phyloP scores from a whole-genome alignment of 2,888 invertebrate species.

The Altica lythri region DNA sequence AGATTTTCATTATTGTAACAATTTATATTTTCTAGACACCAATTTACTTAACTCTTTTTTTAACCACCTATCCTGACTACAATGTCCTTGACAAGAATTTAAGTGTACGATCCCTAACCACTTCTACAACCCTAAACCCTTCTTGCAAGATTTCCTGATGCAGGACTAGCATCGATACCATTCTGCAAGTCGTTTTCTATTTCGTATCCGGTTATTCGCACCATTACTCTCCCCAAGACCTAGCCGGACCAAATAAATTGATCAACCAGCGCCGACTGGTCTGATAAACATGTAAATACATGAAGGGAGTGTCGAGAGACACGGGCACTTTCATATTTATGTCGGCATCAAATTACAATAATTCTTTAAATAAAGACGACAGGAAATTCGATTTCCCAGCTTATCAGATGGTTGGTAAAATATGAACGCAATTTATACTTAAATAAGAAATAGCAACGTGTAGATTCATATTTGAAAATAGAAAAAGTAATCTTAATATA shows the following conservation, averaged over 20 bases:
- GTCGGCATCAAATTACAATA: constrained; percentile 53
- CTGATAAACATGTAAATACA: constrained; percentile 55
- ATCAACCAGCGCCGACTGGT: constrained; percentile 47
- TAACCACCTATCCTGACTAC: no score
- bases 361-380: constrained; percentile 50
- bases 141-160: no score
- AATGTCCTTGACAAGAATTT: no score
- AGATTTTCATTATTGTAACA: no score
- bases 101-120: neutral
- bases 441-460: no score
- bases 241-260: constrained; percentile 46
- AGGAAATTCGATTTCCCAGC: constrained; percentile 50
- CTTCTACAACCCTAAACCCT: neutral
- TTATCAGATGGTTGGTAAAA: constrained; percentile 43
- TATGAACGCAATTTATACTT: constrained; percentile 27
- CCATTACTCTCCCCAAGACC: constrained; percentile 12
- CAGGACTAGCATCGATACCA: constrained; percentile 18
- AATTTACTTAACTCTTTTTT: no score
- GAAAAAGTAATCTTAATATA: no score
- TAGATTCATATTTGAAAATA: no score
- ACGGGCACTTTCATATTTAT: constrained; percentile 39
- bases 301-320: constrained; percentile 27
- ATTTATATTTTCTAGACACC: no score
- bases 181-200: constrained; percentile 43
- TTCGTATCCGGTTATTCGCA: constrained; percentile 43